Evolutionary conservation across 30 jellyfish, hydroid and myxozoan genomes (phyloP), one percentile per base, ranked within the genome.

Genomic region (Pelagia noctiluca): DNA sequence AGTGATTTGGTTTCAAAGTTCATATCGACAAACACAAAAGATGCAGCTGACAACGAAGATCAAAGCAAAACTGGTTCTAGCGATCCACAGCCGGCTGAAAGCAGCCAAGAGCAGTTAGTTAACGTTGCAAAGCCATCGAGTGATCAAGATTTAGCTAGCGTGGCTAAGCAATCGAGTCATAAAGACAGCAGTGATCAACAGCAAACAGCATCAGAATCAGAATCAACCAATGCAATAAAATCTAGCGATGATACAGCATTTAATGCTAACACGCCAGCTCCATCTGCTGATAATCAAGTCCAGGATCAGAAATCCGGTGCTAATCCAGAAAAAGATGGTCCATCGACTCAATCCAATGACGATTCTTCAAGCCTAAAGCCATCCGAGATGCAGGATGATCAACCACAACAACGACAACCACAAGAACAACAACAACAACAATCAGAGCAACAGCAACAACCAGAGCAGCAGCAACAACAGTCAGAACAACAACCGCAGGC

Each of bases 241-340:
- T 83, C 48, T 11, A 69, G 69, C 92, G 53, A 78, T 37, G 92
- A 48, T 50, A 69, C 89, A 13, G 48, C 42, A n/a, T 62, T 79
- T 2, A 79, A 79, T 29, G 89, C 89, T 25, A 82, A 79, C 63
- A 35, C 89, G 47, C 89, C 89, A 22, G 46, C n/a, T n/a, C n/a
- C n/a, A n/a, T n/a, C 28, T 52, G 21, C 68, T 30, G 21, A 30
- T 30, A 52, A 52, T 52, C 16, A 8, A 10, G 57, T 16, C 8
- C 68, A 52, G 26, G 68, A 52, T 52, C 68, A 52, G 68, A 52
- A 30, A 3, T 52, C 68, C 16, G 68, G 21, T 19, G 26, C 4
- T 30, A 52, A 52, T 52, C 68, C 68, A 52, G 64, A 33, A 33
- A 23, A n/a, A 3, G 65, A 31, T 36, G 25, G 30, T 33, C 65